Percentiles rank a stretch among this genome's conserved stretches.
Evolutionary conservation across 37 sponge, comb jelly and placozoan genomes (phyloP).

Genomic region (Crambe crambe): DNA sequence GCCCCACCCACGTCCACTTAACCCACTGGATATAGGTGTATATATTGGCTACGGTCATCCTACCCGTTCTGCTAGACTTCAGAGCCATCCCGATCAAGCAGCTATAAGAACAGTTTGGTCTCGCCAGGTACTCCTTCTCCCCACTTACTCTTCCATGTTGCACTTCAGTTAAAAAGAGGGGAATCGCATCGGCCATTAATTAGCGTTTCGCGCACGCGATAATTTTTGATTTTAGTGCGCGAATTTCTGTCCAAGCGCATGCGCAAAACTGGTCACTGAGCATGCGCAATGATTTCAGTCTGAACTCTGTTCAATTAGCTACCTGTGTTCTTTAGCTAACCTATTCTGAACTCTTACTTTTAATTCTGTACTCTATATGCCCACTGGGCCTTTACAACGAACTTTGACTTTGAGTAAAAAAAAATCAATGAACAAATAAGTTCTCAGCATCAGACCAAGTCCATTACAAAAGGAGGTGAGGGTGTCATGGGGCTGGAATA

Average conservation of each 20-base stretch:
- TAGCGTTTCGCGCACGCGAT: background rate
- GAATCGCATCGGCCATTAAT: background rate
- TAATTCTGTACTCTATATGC: too few species aligned
- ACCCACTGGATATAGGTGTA: conserved; percentile 70
- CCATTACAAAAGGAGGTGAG: conserved; percentile 47
- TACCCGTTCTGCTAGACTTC: conserved; percentile 23
- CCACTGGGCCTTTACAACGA: too few species aligned
- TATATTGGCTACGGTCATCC: conserved; percentile 58
- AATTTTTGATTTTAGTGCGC: too few species aligned
- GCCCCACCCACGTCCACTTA: background rate
- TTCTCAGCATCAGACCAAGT: background rate
- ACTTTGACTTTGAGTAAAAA: too few species aligned
- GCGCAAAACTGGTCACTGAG: background rate
- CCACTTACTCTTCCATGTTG: background rate
- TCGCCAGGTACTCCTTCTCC: background rate
- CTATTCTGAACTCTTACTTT: too few species aligned
- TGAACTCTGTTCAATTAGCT: too few species aligned
- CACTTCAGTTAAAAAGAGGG: too few species aligned
- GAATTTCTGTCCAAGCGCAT: too few species aligned
- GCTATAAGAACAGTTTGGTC: conserved; percentile 66
- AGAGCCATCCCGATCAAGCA: conserved; percentile 76
- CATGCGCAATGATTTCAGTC: background rate
- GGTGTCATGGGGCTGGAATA: conserved; percentile 27
- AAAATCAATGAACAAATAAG: too few species aligned
- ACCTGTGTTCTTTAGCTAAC: too few species aligned